Evolutionary conservation across 2,888 invertebrate genomes (phyloP).

Genomic region (Pecten maximus): DNA sequence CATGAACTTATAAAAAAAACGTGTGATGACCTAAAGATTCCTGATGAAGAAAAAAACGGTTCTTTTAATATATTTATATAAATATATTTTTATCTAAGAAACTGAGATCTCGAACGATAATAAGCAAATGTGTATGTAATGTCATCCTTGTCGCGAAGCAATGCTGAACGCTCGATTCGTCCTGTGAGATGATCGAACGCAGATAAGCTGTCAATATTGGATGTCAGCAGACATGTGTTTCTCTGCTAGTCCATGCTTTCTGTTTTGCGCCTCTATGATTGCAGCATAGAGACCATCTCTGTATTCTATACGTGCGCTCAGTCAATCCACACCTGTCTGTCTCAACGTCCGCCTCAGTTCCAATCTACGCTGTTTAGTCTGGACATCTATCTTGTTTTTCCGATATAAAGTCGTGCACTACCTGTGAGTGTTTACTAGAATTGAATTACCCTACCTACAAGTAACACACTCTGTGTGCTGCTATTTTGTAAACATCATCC

Average conservation of each 20-base stretch:
- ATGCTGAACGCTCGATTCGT: not conserved
- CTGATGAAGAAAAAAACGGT: too few relatives aligned
- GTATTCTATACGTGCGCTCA: not conserved
- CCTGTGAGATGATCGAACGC: not conserved
- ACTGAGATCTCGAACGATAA: not conserved
- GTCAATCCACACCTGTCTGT: not conserved
- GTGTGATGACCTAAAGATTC: too few relatives aligned
- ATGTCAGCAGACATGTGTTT: not conserved
- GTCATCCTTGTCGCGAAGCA: not conserved
- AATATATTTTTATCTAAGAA: not conserved
- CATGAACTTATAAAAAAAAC: too few relatives aligned
- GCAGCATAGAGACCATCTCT: not conserved
- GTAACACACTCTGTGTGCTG: not conserved
- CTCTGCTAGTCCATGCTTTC: not conserved
- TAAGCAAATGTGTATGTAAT: not conserved
- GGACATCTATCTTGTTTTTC: not conserved
- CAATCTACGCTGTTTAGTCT: not conserved
- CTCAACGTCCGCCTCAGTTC: not conserved
- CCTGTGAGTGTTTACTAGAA: not conserved
- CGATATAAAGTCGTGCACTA: not conserved
- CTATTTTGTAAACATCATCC: not conserved
- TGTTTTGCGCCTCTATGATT: not conserved
- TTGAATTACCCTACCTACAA: not conserved
- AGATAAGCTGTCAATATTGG: not conserved
- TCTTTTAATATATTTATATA: not conserved